Base-by-base conservation (phyloP, 37 sponge, comb jelly and placozoan species). In the Chondrilla cf. caribensis region DNA sequence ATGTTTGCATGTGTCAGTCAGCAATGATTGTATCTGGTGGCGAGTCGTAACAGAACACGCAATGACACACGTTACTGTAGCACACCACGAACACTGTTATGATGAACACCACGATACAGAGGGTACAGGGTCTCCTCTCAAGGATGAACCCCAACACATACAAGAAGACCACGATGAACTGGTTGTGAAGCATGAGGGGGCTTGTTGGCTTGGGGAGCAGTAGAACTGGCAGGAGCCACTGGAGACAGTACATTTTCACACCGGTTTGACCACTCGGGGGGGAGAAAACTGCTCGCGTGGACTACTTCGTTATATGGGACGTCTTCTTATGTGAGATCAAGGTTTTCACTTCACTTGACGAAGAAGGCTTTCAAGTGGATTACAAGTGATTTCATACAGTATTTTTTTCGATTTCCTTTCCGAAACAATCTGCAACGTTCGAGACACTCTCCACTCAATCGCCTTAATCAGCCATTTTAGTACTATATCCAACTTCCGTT, bases 221-320 rank as follows among this genome's bases (percentile, higher is more conserved):
- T 19, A 97, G 84, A n/a, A 97, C 85, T 15, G 97, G 97, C 15
- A 97, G 78, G 70, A 97, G 90, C 97, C 97, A 97, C 60, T 97
- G 97, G 38, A 97, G 79, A 47, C 97, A 97, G 72, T 97, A 94
- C 97, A 97, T 97, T n/a, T 62, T 62, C 22, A 19, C 17, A 11
- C 57, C 11, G 17, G 17, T 55, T 55, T 55, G 15, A 6, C 21
- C 54, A 65, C 21, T 18, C 18, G 58, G 32, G 25, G 0, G 0
- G 22, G 19, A 21, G 29, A 29, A 51, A 17, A n/a, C n/a, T n/a
- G n/a, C n/a, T n/a, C n/a, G n/a, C n/a, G n/a, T n/a, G n/a, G n/a
- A n/a, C n/a, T n/a, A n/a, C n/a, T n/a, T n/a, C n/a, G n/a, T n/a
- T n/a, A n/a, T n/a, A n/a, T n/a, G n/a, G n/a, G n/a, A n/a, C n/a